These are phyloP conservation scores for Zosterops borbonicus DNA, from an alignment of 2,113 vertebrate species.

Conservation along the genomic window DNA sequence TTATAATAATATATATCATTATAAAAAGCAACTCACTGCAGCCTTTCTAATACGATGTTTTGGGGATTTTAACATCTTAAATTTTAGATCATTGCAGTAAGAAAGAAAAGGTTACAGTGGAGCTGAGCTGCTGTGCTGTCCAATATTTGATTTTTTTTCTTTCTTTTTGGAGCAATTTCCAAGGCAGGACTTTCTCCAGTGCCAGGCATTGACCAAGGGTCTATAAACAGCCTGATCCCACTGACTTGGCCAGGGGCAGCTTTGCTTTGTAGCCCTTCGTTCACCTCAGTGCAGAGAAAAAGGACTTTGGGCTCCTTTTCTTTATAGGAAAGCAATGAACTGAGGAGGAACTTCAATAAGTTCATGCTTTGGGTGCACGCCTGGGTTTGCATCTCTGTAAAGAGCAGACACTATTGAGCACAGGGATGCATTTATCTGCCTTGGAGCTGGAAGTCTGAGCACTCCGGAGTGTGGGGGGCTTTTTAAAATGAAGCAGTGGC, in stretches of 20 bases:
- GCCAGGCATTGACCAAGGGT: neutral
- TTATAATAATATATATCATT: no score
- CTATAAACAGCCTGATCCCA: neutral
- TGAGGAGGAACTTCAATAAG: neutral
- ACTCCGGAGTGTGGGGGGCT: neutral
- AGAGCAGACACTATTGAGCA: neutral
- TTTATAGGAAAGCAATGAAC: neutral
- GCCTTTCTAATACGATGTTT: neutral
- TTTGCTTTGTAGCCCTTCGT: neutral
- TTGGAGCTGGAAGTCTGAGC: neutral
- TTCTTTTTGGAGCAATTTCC: neutral
- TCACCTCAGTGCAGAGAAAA: neutral
- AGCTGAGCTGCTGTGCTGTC: neutral
- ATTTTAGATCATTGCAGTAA: fast-evolving
- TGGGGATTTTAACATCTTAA: neutral
- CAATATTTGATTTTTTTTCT: neutral
- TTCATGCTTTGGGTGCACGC: fast-evolving
- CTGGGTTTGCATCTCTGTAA: neutral
- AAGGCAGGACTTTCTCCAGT: neutral
- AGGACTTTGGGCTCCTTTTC: neutral
- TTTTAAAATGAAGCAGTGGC: neutral
- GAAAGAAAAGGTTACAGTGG: fast-evolving
- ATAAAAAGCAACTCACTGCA: neutral
- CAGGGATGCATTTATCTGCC: neutral
- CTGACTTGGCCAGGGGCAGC: neutral